Conservation (phyloP, 2,113 vertebrate genomes). For the Polypterus senegalus region DNA sequence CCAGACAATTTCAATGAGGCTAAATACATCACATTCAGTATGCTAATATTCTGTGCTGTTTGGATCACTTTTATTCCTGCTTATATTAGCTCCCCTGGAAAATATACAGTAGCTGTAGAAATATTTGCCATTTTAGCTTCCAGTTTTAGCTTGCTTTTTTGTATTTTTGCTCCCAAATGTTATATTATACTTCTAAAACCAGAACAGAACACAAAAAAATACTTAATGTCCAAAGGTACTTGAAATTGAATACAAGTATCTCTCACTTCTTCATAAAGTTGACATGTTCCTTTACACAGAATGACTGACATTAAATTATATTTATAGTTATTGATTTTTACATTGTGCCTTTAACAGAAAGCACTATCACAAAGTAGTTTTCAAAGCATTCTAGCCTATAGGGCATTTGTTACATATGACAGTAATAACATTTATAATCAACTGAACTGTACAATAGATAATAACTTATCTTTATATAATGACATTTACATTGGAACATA, state of each 20-base stretch:
- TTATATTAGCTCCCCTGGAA: conserved; percentile 54
- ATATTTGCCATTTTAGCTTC: conserved; percentile 58
- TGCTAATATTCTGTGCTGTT: conserved; percentile 53
- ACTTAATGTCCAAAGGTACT: conserved; percentile 34
- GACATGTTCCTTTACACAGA: too few relatives aligned
- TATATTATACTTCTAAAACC: conserved; percentile 46
- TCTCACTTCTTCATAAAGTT: too few relatives aligned
- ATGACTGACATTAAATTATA: too few relatives aligned
- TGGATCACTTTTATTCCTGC: conserved; percentile 57
- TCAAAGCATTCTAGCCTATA: too few relatives aligned
- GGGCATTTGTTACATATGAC: too few relatives aligned
- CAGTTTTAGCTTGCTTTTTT: conserved; percentile 42
- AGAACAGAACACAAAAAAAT: conserved; percentile 42
- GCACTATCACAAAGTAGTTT: too few relatives aligned
- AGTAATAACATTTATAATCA: too few relatives aligned
- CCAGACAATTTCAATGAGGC: conserved; percentile 57
- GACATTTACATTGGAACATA: too few relatives aligned
- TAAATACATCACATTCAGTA: conserved; percentile 56
- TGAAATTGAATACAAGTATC: not conserved
- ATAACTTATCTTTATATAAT: too few relatives aligned
- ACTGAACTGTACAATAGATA: too few relatives aligned
- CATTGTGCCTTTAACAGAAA: too few relatives aligned
- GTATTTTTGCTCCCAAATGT: conserved; percentile 53
- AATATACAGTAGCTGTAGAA: conserved; percentile 52
- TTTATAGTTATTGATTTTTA: too few relatives aligned